Percentiles rank a stretch among this genome's conserved stretches.
These are phyloP conservation scores for Oegoconia quadripuncta DNA, from an alignment of 2,888 invertebrate genomes.

Conservation along the genomic window DNA sequence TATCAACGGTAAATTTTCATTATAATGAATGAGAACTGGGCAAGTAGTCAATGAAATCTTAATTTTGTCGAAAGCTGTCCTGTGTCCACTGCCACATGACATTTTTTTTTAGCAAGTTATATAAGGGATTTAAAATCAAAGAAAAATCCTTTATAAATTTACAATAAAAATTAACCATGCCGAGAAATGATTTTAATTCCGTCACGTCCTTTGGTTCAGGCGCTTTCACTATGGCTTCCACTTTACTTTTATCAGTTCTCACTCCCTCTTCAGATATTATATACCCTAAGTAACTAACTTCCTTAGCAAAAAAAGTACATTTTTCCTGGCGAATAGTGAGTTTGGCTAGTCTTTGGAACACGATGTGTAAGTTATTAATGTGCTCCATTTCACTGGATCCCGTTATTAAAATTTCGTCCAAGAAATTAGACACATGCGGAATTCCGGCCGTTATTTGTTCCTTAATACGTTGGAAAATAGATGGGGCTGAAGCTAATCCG, in stretches of 20 bases:
- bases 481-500: conserved; percentile 5
- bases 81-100: conserved; percentile 4
- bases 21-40: conserved; percentile 7
- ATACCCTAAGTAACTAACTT: conserved; percentile 11
- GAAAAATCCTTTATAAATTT: conserved; percentile 7
- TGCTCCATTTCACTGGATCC: conserved; percentile 1
- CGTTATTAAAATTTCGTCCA: conserved; percentile 9
- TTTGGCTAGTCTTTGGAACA: conserved; percentile 1
- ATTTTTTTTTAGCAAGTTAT: conserved; percentile 3
- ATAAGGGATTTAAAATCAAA: conserved; percentile 3
- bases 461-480: conserved; percentile 9
- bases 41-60: conserved; percentile 2
- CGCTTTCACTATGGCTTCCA: conserved; percentile 4
- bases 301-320: conserved; percentile 8
- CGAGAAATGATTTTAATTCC: conserved; percentile 6
- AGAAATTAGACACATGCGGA: conserved; percentile 2
- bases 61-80: not conserved
- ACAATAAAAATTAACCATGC: conserved; percentile 9
- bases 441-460: conserved; percentile 4
- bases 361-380: conserved; percentile 1
- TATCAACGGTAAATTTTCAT: not conserved
- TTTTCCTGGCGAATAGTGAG: conserved; percentile 5
- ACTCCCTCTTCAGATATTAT: conserved; percentile 6
- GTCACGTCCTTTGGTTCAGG: conserved; percentile 5
- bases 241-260: conserved; percentile 3